These are phyloP conservation scores for Rhodeus uyekii DNA, from an alignment of 2,797 vertebrate species.

Conservation along the genomic window DNA sequence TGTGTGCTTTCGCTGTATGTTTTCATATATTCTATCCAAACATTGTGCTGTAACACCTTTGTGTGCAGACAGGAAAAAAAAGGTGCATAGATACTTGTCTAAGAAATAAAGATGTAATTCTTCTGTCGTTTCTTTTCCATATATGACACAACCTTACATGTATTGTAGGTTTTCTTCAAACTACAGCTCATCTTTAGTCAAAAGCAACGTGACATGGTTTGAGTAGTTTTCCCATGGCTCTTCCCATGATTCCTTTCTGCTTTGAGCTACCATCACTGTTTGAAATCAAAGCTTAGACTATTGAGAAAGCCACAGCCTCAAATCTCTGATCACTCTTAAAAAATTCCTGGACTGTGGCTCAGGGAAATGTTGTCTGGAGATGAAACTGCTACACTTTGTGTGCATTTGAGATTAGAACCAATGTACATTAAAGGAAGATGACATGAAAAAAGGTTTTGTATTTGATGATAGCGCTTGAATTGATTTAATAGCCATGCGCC, in stretches of 20 bases:
- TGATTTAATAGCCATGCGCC: background rate
- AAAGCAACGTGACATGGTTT: conserved; percentile 9
- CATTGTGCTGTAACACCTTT: background rate
- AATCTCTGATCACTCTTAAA: conserved; percentile 13
- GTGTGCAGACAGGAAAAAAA: background rate
- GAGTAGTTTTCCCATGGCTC: conserved; percentile 27
- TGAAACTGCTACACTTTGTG: background rate
- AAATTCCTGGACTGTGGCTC: background rate
- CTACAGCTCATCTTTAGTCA: background rate
- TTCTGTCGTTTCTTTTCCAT: background rate
- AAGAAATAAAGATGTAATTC: background rate
- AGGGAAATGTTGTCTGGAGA: background rate
- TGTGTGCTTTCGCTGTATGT: background rate
- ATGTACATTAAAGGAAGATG: background rate
- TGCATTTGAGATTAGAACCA: background rate
- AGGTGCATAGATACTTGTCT: background rate
- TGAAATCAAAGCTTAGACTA: conserved; percentile 16
- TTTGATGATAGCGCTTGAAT: background rate
- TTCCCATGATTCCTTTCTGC: conserved; percentile 13
- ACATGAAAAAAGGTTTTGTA: background rate
- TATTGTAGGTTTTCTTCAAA: background rate
- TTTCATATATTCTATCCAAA: conserved; percentile 4
- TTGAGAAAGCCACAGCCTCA: background rate
- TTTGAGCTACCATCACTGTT: conserved; percentile 14
- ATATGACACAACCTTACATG: background rate